Evolutionary conservation across 2,113 vertebrate species (phyloP).

Genomic region (Zeus faber): DNA sequence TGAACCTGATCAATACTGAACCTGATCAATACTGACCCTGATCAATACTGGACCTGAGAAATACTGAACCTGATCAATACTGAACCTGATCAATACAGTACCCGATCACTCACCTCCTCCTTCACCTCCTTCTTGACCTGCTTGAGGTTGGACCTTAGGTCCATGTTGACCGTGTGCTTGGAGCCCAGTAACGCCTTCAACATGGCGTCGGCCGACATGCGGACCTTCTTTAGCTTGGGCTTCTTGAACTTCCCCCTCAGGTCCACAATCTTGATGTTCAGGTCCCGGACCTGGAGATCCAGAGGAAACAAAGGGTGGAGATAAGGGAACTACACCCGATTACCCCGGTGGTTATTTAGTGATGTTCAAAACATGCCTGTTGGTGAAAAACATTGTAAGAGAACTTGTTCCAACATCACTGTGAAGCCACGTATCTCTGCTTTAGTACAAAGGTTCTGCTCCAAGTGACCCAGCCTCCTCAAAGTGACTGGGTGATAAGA

Average conservation of each 20-base stretch:
- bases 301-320: background rate
- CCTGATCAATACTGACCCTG: background rate
- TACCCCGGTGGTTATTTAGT: too few species aligned
- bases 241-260: conserved; percentile 97
- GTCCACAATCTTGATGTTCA: conserved; percentile 94
- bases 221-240: conserved; percentile 88
- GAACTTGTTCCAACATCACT: too few species aligned
- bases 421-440: too few species aligned
- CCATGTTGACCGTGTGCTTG: conserved; percentile 99
- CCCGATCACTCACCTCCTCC: conserved; percentile 90
- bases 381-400: too few species aligned
- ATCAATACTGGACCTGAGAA: background rate
- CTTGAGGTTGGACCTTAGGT: conserved; percentile 95
- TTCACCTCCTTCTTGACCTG: conserved; percentile 98
- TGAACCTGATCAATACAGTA: background rate
- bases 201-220: conserved; percentile 98
- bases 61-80: background rate
- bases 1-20: background rate
- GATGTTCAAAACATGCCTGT: too few species aligned
- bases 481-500: too few species aligned
- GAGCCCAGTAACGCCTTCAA: conserved; percentile 94
- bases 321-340: too few species aligned
- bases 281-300: conserved; percentile 83
- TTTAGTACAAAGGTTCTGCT: too few species aligned
- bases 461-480: too few species aligned